These are phyloP conservation scores for Silurus aristotelis DNA, from an alignment of 2,797 vertebrate genomes.

Conservation along the genomic window DNA sequence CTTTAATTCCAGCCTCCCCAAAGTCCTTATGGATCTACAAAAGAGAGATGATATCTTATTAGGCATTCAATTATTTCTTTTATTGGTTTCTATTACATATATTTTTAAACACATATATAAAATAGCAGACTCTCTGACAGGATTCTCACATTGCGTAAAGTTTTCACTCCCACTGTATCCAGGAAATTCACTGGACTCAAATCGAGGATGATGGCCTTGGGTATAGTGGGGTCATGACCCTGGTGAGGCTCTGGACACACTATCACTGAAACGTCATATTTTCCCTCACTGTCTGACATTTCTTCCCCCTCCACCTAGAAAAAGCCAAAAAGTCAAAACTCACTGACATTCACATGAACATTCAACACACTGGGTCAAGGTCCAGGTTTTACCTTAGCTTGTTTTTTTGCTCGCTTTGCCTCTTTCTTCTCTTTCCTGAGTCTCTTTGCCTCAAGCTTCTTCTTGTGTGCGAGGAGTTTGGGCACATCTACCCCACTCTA, in stretches of 20 bases:
- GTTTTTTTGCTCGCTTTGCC: constrained; percentile 75
- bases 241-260: constrained; percentile 43
- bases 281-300: constrained; percentile 31
- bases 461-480: constrained; percentile 83
- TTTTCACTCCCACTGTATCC: constrained; percentile 90
- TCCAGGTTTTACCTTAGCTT: constrained; percentile 62
- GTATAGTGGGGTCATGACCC: constrained; percentile 59
- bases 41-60: constrained; percentile 36
- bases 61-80: neutral
- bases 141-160: constrained; percentile 79
- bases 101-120: neutral
- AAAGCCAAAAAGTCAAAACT: constrained; percentile 41
- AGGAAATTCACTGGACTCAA: constrained; percentile 87
- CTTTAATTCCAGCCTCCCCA: constrained; percentile 81
- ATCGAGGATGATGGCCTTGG: constrained; percentile 83
- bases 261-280: constrained; percentile 57
- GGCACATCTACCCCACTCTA: constrained; percentile 84
- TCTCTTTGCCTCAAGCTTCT: constrained; percentile 82
- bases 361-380: neutral
- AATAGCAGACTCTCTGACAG: no score
- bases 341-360: neutral
- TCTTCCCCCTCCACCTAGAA: constrained; percentile 47
- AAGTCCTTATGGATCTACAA: constrained; percentile 87
- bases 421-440: constrained; percentile 71
- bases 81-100: neutral